These are phyloP conservation scores for Zelostemma sp. DNA, from an alignment of 1,140 invertebrate genomes.

Conservation along the genomic window DNA sequence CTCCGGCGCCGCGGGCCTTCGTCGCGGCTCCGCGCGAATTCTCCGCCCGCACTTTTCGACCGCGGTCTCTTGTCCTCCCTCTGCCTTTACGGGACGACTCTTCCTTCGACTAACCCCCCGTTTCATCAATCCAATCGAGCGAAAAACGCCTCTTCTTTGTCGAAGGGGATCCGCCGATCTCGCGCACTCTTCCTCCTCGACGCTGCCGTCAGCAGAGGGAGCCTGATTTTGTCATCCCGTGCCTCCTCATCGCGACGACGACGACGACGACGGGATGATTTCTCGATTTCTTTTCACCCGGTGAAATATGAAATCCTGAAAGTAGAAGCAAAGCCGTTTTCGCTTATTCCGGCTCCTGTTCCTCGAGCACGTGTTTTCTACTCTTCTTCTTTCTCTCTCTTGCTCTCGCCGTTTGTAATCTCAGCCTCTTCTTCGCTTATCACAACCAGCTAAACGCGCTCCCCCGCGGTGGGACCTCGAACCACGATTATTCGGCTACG, in stretches of 20 bases:
- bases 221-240: constrained; percentile 25
- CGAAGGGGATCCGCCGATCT: neutral
- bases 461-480: constrained; percentile 19
- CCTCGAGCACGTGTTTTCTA: constrained; percentile 37
- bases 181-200: neutral
- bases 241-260: constrained; percentile 38
- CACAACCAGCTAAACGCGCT: constrained; percentile 18
- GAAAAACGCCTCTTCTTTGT: constrained; percentile 1
- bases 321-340: no score
- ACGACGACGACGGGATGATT: no score
- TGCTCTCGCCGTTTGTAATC: constrained; percentile 3
- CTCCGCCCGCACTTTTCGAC: constrained; percentile 28
- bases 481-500: constrained; percentile 6
- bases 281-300: no score
- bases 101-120: neutral
- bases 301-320: no score
- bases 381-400: constrained; percentile 26
- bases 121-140: neutral
- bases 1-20: neutral
- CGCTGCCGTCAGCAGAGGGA: constrained; percentile 34
- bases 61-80: constrained; percentile 37
- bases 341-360: no score
- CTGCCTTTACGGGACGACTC: neutral
- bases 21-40: neutral
- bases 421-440: neutral